Conservation (phyloP, 2,113 vertebrate species). For the Channa maculata region DNA sequence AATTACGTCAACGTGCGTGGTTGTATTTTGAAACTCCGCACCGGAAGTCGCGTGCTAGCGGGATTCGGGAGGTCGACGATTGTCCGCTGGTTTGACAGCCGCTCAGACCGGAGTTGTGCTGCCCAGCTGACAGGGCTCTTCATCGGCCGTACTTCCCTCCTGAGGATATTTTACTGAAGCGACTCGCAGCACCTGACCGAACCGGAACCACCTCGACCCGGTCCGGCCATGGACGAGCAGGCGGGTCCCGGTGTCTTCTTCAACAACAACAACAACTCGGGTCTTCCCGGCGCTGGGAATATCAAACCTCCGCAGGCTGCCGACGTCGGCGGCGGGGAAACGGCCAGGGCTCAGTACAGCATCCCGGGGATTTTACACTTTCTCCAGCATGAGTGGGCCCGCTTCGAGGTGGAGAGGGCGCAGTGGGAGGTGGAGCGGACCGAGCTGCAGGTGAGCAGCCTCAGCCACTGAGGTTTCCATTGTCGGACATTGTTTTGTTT, state of each 20-base stretch:
- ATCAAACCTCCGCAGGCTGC: slow-evolving; percentile 76
- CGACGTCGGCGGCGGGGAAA: slow-evolving; percentile 82
- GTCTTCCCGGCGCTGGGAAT: slow-evolving; percentile 75
- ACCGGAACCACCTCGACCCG: slow-evolving; percentile 44
- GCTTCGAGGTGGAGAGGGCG: slow-evolving; percentile 93
- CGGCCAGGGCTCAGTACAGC: slow-evolving; percentile 91
- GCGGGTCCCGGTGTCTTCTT: slow-evolving; percentile 94
- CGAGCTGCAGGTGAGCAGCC: slow-evolving; percentile 90
- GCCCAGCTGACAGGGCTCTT: slow-evolving; percentile 11
- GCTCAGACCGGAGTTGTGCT: slow-evolving; percentile 24
- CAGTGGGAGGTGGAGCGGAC: slow-evolving; percentile 94
- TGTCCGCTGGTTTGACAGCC: slow-evolving; percentile 51
- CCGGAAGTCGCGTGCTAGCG: not conserved
- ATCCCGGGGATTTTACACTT: slow-evolving; percentile 95
- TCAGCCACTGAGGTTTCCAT: not conserved
- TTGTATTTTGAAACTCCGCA: slow-evolving; percentile 38
- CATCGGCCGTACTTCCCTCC: slow-evolving; percentile 27
- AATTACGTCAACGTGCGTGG: no score
- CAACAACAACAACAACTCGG: slow-evolving; percentile 84
- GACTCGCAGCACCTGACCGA: slow-evolving; percentile 65
- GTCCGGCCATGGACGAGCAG: slow-evolving; percentile 94
- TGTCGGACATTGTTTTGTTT: slow-evolving; percentile 6
- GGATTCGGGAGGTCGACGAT: not conserved
- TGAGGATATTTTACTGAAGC: slow-evolving; percentile 7
- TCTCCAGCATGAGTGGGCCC: slow-evolving; percentile 97